Evolutionary conservation across 2,113 vertebrate genomes (phyloP), one percentile per base, ranked within the genome.

Genomic region (Gymnarchus niloticus): DNA sequence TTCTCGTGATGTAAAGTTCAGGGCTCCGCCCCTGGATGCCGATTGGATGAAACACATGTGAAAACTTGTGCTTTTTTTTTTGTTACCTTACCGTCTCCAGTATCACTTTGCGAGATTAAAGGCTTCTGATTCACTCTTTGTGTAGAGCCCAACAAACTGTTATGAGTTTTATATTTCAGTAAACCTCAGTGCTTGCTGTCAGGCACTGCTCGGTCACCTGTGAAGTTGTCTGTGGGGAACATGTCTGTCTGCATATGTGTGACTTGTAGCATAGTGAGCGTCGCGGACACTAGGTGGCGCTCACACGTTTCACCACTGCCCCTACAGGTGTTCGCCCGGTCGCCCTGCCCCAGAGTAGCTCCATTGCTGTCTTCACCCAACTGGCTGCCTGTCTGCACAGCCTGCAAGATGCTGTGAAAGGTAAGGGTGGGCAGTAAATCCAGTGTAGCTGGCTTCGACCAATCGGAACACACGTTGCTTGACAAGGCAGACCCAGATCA

Each of bases 341-440:
- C 61, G 95, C 95, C 84, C 88, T 99, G 80, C 95, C 96, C 89
- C 95, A 94, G 88, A 94, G 94, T 91, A 99, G 96, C 91, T 96
- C 94, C 86, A 95, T 91, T 10, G 94, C 95, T 0, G 95, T 98
- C 84, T 96, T 99, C 93, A 97, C 96, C 85, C 96, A 96, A 88
- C 94, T 99, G 88, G 95, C 95, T 78, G 93, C 93, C 87, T 93
- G 94, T 91, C 95, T 99, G 84, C 96, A 96, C 89, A 94, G 95
- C 89, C 96, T 99, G 86, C 95, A 99, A 85, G 96, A 96, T 37
- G 57, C 95, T 90, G 91, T 96, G 93, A 96, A 96, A 96, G 97
- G 98, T 98, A 89, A 94, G 65, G 14, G 2, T 4, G 59, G 28
- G 3, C 28, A 28, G 61, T 33, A 33, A 65, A 9, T 0, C 10